These are phyloP conservation scores for Watsonalla cultraria DNA, from an alignment of 2,888 invertebrate genomes.

Conservation along the genomic window DNA sequence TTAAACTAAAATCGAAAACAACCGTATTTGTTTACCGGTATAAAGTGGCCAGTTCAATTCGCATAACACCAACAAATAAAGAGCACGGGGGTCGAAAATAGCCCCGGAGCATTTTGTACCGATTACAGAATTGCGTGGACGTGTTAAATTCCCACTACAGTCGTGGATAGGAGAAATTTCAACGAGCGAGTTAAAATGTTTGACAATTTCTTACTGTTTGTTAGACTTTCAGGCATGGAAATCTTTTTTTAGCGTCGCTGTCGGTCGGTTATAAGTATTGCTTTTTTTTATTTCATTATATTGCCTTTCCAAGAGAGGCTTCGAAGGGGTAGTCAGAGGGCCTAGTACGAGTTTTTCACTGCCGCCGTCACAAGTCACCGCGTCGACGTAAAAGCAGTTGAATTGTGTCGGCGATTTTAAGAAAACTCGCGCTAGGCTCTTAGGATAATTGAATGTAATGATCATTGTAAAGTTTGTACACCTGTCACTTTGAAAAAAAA, in stretches of 20 bases:
- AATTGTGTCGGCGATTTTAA: too few relatives aligned
- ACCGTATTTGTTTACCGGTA: background rate
- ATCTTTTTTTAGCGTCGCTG: background rate
- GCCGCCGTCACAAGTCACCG: too few relatives aligned
- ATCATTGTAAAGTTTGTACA: too few relatives aligned
- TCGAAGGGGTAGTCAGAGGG: too few relatives aligned
- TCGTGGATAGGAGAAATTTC: slow-evolving; percentile 3
- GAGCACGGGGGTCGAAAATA: slow-evolving; percentile 5
- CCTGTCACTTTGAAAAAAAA: too few relatives aligned
- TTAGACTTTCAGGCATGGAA: background rate
- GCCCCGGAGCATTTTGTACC: slow-evolving; percentile 10
- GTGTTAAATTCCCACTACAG: slow-evolving; percentile 7
- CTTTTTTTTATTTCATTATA: too few relatives aligned
- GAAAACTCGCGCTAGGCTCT: too few relatives aligned
- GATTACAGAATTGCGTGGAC: slow-evolving; percentile 8
- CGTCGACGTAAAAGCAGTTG: too few relatives aligned
- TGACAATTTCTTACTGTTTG: slow-evolving; percentile 14
- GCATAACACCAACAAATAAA: slow-evolving; percentile 3
- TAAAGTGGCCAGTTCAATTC: background rate
- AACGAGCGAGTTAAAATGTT: slow-evolving; percentile 21
- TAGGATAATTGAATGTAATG: too few relatives aligned
- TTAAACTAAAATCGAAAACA: background rate
- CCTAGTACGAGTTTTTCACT: too few relatives aligned
- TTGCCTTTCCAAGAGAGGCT: too few relatives aligned
- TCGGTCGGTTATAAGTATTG: too few relatives aligned